Percentiles rank a stretch among this genome's conserved stretches.
Evolutionary conservation across 2,888 invertebrate species (phyloP).

Genomic region (Lycia hirtaria): DNA sequence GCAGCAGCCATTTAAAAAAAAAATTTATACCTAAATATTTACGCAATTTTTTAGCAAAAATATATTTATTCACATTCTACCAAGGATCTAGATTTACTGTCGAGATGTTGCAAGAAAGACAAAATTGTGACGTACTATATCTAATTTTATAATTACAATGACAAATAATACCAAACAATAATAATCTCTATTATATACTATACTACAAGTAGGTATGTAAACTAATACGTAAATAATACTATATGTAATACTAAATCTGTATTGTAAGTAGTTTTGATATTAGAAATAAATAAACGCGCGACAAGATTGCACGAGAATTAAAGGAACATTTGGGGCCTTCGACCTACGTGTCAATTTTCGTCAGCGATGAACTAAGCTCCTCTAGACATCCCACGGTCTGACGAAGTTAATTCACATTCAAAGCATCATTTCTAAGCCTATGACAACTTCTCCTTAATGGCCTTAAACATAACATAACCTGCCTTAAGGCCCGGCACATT

Average conservation of each 20-base stretch:
- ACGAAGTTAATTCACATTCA: slow-evolving; percentile 33
- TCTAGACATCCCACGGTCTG: not conserved
- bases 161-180: too few species aligned
- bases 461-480: slow-evolving; percentile 81
- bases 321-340: not conserved
- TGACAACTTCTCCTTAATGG: slow-evolving; percentile 63
- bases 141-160: too few species aligned
- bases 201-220: too few species aligned
- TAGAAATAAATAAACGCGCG: not conserved
- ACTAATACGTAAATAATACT: too few species aligned
- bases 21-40: not conserved
- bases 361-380: not conserved
- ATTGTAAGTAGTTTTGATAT: too few species aligned
- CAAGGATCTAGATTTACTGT: too few species aligned
- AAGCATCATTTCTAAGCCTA: slow-evolving; percentile 61
- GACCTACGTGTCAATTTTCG: not conserved
- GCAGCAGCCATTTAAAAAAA: slow-evolving; percentile 2
- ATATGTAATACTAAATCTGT: too few species aligned
- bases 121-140: too few species aligned
- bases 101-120: too few species aligned
- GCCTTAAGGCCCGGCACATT: slow-evolving; percentile 78
- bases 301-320: not conserved
- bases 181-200: too few species aligned
- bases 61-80: too few species aligned
- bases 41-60: not conserved